These are phyloP conservation scores for Aphodius granarius DNA, from an alignment of 2,888 invertebrate genomes.

Conservation along the genomic window DNA sequence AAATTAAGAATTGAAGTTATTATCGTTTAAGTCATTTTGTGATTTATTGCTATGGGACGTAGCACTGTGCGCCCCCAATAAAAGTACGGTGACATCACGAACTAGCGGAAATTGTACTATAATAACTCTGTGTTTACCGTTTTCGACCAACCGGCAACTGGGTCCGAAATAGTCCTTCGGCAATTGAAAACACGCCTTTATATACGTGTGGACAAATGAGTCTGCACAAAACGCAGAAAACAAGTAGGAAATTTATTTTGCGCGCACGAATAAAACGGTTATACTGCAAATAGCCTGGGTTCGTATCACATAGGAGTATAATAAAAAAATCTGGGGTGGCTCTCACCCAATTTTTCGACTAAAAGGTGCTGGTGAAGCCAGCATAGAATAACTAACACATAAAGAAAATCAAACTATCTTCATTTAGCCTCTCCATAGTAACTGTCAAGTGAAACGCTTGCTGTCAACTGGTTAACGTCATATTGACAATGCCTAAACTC, in stretches of 20 bases:
- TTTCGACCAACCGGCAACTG: not conserved
- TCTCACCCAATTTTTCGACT: too few species aligned
- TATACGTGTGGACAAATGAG: slow-evolving; percentile 1
- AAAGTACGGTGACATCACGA: not conserved
- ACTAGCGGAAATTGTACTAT: slow-evolving; percentile 6
- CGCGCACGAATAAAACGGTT: not conserved
- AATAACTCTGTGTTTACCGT: slow-evolving; percentile 13
- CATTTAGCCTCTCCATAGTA: not conserved
- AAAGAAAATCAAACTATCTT: not conserved
- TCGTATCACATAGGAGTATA: not conserved
- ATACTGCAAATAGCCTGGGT: not conserved
- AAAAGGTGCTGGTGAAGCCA: too few species aligned
- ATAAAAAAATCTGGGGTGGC: not conserved
- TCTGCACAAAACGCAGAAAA: not conserved
- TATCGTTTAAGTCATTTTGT: too few species aligned
- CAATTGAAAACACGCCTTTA: slow-evolving; percentile 8
- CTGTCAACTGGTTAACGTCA: not conserved
- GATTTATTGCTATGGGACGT: too few species aligned
- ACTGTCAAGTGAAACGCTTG: not conserved
- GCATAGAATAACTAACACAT: too few species aligned
- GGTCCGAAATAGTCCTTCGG: slow-evolving; percentile 1
- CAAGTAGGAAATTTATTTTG: not conserved
- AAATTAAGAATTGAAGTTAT: too few species aligned
- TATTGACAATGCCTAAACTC: not conserved
- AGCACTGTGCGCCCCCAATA: not conserved